Evolutionary conservation across 2,113 vertebrate species (phyloP).

Genomic region (Peromyscus polionotus): DNA sequence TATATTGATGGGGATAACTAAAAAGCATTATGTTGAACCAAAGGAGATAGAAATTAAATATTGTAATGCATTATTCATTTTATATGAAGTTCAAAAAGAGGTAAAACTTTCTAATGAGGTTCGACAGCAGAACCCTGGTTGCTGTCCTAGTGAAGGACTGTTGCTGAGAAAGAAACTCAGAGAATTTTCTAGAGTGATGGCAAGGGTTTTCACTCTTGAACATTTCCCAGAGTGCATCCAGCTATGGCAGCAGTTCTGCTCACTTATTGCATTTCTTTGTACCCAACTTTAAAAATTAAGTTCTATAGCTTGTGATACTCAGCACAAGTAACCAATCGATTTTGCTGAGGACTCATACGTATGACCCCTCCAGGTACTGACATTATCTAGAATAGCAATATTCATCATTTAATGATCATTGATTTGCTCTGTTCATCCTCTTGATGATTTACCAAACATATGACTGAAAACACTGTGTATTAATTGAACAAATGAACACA

Average conservation of each 20-base stretch:
- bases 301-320: background rate
- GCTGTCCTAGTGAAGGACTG: background rate
- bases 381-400: background rate
- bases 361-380: background rate
- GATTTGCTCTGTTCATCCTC: background rate
- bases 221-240: background rate
- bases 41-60: background rate
- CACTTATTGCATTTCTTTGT: background rate
- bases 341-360: background rate
- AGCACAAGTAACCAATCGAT: background rate
- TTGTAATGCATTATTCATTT: background rate
- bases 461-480: background rate
- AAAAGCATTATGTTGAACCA: background rate
- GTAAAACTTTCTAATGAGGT: background rate
- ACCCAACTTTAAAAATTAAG: background rate
- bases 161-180: background rate
- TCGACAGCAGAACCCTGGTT: background rate
- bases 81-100: constrained; percentile 7
- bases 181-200: background rate
- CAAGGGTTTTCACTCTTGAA: background rate
- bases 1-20: background rate
- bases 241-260: background rate
- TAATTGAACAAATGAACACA: background rate
- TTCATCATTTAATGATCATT: background rate
- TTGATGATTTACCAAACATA: background rate